Percentiles rank a stretch among this genome's conserved stretches.
phyloP scores from a whole-genome alignment of 2,113 vertebrate genomes.

The Phalacrocorax aristotelis region DNA sequence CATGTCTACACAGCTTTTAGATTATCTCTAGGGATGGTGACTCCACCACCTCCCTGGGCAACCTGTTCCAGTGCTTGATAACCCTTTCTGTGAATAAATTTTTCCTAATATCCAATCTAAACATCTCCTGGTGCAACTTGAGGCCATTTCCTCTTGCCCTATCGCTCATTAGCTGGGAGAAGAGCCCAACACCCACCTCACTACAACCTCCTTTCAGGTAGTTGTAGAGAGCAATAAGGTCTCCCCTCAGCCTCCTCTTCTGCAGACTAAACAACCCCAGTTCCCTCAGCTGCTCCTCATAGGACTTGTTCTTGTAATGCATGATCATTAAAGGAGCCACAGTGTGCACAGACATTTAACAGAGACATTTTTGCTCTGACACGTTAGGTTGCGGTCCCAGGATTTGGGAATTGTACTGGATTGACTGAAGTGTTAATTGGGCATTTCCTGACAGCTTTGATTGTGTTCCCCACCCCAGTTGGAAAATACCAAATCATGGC shows the following conservation, averaged over 20 bases:
- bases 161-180: background rate
- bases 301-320: background rate
- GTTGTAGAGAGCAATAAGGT: background rate
- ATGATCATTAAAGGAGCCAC: background rate
- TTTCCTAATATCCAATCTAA: background rate
- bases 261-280: background rate
- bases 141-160: background rate
- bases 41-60: background rate
- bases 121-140: background rate
- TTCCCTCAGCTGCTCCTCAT: background rate
- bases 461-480: too few species aligned
- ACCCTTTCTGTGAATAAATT: background rate
- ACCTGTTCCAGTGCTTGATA: background rate
- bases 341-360: background rate
- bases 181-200: background rate
- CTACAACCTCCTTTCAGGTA: background rate
- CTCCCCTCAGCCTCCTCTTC: background rate
- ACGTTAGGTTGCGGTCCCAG: accelerated
- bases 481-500: background rate
- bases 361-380: background rate
- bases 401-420: background rate
- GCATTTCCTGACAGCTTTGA: background rate
- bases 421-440: background rate
- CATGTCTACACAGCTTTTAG: background rate
- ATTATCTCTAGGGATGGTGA: background rate